Percentiles rank a stretch among this genome's conserved stretches.
Conservation (phyloP, 2,797 vertebrate genomes). For the Ceyx erithaca region DNA sequence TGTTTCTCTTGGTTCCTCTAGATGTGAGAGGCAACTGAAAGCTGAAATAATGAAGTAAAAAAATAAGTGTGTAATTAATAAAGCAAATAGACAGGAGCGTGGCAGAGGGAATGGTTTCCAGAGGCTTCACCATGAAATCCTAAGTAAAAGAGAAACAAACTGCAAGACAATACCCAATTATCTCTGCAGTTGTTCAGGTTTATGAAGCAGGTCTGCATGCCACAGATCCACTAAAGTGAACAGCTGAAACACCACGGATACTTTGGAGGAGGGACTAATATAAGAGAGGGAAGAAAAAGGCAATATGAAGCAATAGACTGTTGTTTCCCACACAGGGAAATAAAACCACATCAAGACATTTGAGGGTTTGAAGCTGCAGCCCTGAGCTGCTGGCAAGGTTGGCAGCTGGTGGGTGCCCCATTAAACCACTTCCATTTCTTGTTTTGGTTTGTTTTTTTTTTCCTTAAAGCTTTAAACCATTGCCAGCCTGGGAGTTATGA, state of each 20-base stretch:
- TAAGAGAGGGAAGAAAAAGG: not conserved
- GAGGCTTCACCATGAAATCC: not conserved
- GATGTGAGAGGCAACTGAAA: constrained; percentile 41
- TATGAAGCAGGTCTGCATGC: not conserved
- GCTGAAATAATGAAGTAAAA: constrained; percentile 10
- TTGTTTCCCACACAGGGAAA: not conserved
- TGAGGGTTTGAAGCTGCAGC: not conserved
- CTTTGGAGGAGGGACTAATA: not conserved
- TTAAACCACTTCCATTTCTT: not conserved
- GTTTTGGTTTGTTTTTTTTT: not conserved
- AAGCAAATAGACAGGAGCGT: not conserved
- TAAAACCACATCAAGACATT: not conserved
- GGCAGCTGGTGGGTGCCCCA: not conserved
- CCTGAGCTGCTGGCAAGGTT: not conserved
- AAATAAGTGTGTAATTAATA: constrained; percentile 71
- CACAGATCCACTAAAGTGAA: not conserved
- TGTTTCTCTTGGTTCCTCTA: constrained; percentile 32
- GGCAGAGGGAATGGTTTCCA: constrained; percentile 27
- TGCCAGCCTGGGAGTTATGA: not conserved
- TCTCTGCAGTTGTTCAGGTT: not conserved
- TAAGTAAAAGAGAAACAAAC: constrained; percentile 48
- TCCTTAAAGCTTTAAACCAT: not conserved
- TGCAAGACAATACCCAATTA: not conserved
- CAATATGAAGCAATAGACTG: not conserved
- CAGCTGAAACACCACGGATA: not conserved